Base-by-base conservation (phyloP, 2,113 vertebrate species). In the Salvelinus alpinus region DNA sequence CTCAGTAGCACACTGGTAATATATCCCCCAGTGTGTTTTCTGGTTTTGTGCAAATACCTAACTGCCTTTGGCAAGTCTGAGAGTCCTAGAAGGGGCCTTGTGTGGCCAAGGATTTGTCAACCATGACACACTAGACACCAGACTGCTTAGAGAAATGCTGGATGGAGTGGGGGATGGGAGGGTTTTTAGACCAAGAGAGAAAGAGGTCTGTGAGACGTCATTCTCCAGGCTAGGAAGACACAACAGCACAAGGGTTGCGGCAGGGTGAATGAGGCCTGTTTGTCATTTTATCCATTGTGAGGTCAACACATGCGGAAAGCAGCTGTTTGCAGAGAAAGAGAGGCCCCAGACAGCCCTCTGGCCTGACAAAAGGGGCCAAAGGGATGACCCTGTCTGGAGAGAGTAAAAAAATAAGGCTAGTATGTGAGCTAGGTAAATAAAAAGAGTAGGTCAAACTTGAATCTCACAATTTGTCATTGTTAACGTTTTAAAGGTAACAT, bases 321-420 rank as follows among this genome's bases (percentile, higher is more conserved):
- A 84, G 82, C 82, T 84, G 78, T 65, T 64, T 25, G 60, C 51
- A 4, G 51, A 18, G 31, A 69, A 65, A 27, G 9, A 5, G 47
- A n/a, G 59, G 38, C 22, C 59, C 72, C 66, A 74, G 72, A 79
- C 77, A 70, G 62, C 69, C 8, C 24, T 66, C 29, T 71, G 78
- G 47, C 65, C 22, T 18, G 67, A 34, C 60, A 47, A 27, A 14
- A 27, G 9, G 9, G 38, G 9, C 7, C 8, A 38, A 38, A 38
- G 54, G 62, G 60, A 70, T 48, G 34, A 25, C n/a, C 31, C 64
- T 22, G 69, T 77, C 59, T 31, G 54, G 18, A 72, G 38, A 44
- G 38, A 44, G 9, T 11, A 2, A 11, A 44, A 44, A 9, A 38
- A 38, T 0, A 9, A 38, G 1, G 38, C 38, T 9, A 38, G 38